Percentiles rank a stretch among this genome's conserved stretches.
These are phyloP conservation scores for Drosophila bunnanda DNA, from an alignment of 2,888 invertebrate species.

Conservation along the genomic window DNA sequence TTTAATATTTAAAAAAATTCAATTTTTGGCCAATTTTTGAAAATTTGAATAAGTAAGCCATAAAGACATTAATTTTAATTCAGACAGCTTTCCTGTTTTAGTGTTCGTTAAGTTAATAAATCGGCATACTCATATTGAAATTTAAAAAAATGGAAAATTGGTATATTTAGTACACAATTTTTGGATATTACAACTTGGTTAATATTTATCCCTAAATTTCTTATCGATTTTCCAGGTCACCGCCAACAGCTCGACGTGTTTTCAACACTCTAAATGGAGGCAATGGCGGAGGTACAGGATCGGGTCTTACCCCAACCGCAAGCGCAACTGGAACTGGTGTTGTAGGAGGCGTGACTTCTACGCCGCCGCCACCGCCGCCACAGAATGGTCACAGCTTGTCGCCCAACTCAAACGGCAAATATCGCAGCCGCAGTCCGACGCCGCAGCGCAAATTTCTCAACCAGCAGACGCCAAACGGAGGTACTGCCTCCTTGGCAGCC, in stretches of 20 bases:
- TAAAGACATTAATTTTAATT: too few relatives aligned
- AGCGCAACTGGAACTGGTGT: slow-evolving; percentile 11
- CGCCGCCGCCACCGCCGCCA: not conserved
- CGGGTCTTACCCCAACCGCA: not conserved
- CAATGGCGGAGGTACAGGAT: slow-evolving; percentile 3
- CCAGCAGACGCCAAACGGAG: slow-evolving; percentile 50
- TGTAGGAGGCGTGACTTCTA: not conserved
- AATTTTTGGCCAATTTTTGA: too few relatives aligned
- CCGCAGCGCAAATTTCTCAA: slow-evolving; percentile 85
- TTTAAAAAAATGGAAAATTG: too few relatives aligned
- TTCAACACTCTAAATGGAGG: slow-evolving; percentile 60
- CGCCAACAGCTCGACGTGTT: slow-evolving; percentile 82
- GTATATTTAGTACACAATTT: too few relatives aligned
- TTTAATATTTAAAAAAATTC: too few relatives aligned
- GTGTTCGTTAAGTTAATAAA: too few relatives aligned
- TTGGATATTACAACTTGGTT: too few relatives aligned
- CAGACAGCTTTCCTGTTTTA: too few relatives aligned
- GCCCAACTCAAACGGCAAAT: slow-evolving; percentile 78
- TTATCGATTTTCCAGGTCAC: slow-evolving; percentile 83
- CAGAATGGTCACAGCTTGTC: slow-evolving; percentile 56
- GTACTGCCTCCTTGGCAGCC: not conserved
- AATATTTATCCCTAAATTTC: too few relatives aligned
- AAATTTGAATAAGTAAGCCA: too few relatives aligned
- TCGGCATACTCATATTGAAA: too few relatives aligned
- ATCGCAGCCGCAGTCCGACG: slow-evolving; percentile 86